These are phyloP conservation scores for Papilio protenor DNA, from an alignment of 2,888 invertebrate species.

Conservation along the genomic window DNA sequence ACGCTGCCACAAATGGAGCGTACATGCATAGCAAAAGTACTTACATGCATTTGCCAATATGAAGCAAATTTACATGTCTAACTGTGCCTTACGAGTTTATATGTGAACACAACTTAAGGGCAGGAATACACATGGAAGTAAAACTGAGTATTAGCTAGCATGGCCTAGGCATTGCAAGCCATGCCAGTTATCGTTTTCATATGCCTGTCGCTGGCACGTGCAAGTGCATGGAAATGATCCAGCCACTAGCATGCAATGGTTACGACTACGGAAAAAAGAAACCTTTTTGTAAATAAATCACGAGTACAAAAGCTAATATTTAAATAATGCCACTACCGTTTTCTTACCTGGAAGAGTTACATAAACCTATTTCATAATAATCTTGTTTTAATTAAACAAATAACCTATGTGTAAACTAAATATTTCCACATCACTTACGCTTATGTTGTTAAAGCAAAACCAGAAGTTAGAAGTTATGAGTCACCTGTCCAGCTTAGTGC, in stretches of 20 bases:
- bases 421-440: not conserved
- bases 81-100: not conserved
- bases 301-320: not conserved
- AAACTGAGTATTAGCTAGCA: not conserved
- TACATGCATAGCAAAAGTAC: not conserved
- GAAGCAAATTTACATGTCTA: not conserved
- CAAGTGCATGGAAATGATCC: no score
- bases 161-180: no score
- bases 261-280: not conserved
- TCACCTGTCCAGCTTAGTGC: constrained; percentile 19
- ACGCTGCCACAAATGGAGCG: constrained; percentile 2
- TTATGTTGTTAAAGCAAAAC: not conserved
- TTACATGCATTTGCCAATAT: not conserved
- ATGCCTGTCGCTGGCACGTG: no score
- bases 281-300: not conserved
- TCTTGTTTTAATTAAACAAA: not conserved
- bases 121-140: no score
- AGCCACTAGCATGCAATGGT: not conserved
- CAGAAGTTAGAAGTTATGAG: not conserved
- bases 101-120: not conserved
- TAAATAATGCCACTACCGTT: not conserved
- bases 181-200: no score
- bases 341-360: not conserved
- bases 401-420: not conserved
- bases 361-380: not conserved